Base-by-base conservation (phyloP, 1,140 invertebrate genomes). In the Parasteatoda tepidariorum region DNA sequence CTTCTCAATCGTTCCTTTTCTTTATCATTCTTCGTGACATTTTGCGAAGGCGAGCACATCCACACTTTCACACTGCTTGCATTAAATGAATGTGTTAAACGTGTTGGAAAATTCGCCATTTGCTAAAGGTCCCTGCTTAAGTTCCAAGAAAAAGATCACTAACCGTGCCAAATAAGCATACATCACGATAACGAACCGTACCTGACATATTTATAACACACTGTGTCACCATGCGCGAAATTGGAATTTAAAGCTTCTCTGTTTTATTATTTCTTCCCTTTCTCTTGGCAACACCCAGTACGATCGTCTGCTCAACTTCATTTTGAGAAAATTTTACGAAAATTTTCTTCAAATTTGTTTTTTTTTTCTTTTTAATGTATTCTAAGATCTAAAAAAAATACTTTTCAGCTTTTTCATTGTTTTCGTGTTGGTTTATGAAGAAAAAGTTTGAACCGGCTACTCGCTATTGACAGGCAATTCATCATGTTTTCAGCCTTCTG, bases 311-410 rank as follows among this genome's bases (percentile, higher is more conserved):
- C 57, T 34, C 11, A 33, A 34, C 59, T 75, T 62, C 76, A 59
- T 79, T 78, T 79, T 79, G 76, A 61, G 62, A 57, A 79, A 79
- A 79, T 79, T 68, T 79, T 79, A 79, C 67, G 76, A 79, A n/a
- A n/a, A n/a, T n/a, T n/a, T n/a, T n/a, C n/a, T n/a, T n/a, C n/a
- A n/a, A n/a, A n/a, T n/a, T n/a, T 59, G 64, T 79, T 34, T 38
- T 33, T 78, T 28, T 78, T 18, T 15, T 15, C 26, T 15, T 26
- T n/a, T 26, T 26, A 22, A n/a, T 18, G 34, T 48, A 28, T 62
- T 62, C 11, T 22, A n/a, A 26, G 59, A 18, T 48, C 7, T 48
- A 18, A 48, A 48, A 7, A 24, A 7, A 59, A 15, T 59, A n/a
- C 22, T 59, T 38, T 33, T 66, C 34, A 33, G n/a, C 34, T 33